Base-by-base conservation (phyloP, 1,140 invertebrate genomes). In the Pachypeltis micranthus region DNA sequence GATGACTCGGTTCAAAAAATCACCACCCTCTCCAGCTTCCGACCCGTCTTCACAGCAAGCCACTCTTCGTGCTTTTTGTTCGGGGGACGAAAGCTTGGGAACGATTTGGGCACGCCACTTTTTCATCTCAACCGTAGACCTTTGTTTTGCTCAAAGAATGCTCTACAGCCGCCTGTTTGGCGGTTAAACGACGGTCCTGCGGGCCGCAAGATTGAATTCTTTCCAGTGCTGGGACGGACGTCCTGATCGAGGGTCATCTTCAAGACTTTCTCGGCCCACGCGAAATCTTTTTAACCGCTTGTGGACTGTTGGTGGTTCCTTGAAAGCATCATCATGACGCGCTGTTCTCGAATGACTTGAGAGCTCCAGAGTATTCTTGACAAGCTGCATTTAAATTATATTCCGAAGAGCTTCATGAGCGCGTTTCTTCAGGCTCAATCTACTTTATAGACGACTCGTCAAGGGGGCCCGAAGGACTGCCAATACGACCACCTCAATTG, bases 141-240 rank as follows among this genome's bases (percentile, higher is more conserved):
- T 44, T 55, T n/a, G 7, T 51, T 21, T 51, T 51, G 63, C 39
- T 65, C 44, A 44, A 64, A 66, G 34, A 29, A 57, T 1, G 47
- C 47, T 51, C 44, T 29, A 28, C 19, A 55, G 31, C 60, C 29
- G 66, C 64, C 66, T 70, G 63, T 55, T 69, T 62, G 27, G 67
- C 64, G 2, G 65, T 67, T 26, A 62, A 26, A 68, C 70, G 47
- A 66, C 70, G 56, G 47, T 51, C 47, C 47, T 21, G 47, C 31
- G 16, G 16, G 47, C 12, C 21, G 47, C 47, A 51, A 67, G 70
- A 62, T 55, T 68, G 57, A 65, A 70, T 63, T 71, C 71, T 67
- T 39, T 61, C 56, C 47, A 72, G 66, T 66, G 70, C 72, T 64
- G 69, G 62, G 61, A 65, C 64, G 67, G 66, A 60, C 64, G 63